A percentile compares a stretch with the other conserved stretches of the same genome.
These are phyloP conservation scores for Chironomus riparius DNA, from an alignment of 2,888 invertebrate genomes.

Conservation along the genomic window DNA sequence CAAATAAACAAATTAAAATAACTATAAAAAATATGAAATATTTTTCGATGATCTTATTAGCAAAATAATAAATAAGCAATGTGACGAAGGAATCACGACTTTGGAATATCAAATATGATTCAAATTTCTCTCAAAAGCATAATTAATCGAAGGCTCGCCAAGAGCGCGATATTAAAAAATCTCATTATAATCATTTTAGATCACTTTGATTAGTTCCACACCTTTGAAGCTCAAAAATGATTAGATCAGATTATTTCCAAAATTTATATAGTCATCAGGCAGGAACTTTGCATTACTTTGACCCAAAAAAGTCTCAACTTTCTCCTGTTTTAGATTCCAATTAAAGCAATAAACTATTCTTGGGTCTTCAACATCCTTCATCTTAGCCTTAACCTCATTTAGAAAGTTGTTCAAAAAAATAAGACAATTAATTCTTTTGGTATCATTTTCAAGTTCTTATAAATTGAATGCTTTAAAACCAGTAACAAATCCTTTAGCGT, in stretches of 20 bases:
- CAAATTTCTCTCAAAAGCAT: too few relatives aligned
- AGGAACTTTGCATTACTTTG: neutral
- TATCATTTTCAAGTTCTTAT: neutral
- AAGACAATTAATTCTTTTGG: constrained; percentile 42
- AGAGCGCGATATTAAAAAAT: too few relatives aligned
- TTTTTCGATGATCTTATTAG: too few relatives aligned
- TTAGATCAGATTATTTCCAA: neutral
- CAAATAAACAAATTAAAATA: too few relatives aligned
- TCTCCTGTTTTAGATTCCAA: constrained; percentile 30
- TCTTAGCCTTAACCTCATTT: constrained; percentile 43
- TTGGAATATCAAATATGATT: too few relatives aligned
- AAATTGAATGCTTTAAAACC: neutral
- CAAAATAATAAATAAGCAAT: too few relatives aligned
- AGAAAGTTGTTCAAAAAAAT: constrained; percentile 59
- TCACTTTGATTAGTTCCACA: too few relatives aligned
- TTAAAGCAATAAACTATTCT: constrained; percentile 34
- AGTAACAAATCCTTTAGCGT: neutral
- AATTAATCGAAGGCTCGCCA: too few relatives aligned
- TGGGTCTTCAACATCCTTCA: constrained; percentile 34
- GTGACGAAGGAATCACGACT: too few relatives aligned
- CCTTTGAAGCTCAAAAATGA: too few relatives aligned
- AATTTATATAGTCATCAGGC: neutral
- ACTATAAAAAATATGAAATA: too few relatives aligned
- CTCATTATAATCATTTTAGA: too few relatives aligned
- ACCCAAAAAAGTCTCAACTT: neutral